Conservation (phyloP, 2,888 invertebrate species). For the Polyploca ridens region DNA sequence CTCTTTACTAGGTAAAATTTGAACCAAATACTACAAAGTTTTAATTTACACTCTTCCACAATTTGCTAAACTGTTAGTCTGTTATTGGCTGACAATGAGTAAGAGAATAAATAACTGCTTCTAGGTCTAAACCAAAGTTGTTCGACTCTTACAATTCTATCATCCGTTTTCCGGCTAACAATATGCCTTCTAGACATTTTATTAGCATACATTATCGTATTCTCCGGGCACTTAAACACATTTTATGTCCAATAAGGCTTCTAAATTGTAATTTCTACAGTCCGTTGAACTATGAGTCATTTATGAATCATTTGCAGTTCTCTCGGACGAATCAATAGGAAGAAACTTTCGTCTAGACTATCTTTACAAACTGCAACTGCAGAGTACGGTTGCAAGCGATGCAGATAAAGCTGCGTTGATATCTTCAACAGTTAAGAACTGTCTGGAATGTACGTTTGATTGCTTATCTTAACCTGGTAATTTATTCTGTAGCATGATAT, state of each 20-base stretch:
- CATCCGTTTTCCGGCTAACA: background rate
- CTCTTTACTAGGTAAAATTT: too few species aligned
- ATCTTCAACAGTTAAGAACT: background rate
- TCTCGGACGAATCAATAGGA: background rate
- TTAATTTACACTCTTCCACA: too few species aligned
- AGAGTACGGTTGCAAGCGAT: background rate
- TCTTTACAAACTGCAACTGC: background rate
- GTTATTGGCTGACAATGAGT: background rate
- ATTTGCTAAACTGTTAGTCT: too few species aligned
- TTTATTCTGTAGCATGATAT: background rate
- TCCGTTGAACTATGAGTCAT: background rate
- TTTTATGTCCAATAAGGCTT: conserved; percentile 1
- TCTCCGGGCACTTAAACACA: background rate
- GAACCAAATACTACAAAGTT: too few species aligned
- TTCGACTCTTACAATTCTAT: background rate
- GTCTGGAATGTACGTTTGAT: background rate
- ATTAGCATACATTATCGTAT: conserved; percentile 4
- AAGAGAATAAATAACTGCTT: background rate
- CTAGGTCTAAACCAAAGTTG: background rate
- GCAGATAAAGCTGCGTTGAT: background rate
- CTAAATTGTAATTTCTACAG: conserved; percentile 1
- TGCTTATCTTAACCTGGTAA: background rate
- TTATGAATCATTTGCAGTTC: background rate
- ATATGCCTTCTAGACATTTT: background rate
- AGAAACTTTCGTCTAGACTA: background rate